These are phyloP conservation scores for Acanthornis magna DNA, from an alignment of 2,797 vertebrate genomes.

Conservation along the genomic window DNA sequence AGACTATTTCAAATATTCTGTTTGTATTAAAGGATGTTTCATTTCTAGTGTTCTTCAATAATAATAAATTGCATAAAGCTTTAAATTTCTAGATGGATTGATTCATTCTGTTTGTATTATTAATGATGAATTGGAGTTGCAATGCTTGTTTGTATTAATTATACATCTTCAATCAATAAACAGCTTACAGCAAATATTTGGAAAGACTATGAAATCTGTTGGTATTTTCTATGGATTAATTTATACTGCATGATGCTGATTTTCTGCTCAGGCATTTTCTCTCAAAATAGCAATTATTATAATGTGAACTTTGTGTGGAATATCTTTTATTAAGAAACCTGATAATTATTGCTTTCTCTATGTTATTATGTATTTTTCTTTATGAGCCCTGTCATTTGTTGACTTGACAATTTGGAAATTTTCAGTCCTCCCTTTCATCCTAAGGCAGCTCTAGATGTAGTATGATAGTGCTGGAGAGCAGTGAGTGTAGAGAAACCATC, in stretches of 20 bases:
- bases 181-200: background rate
- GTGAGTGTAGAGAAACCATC: background rate
- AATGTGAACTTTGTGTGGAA: background rate
- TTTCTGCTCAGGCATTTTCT: background rate
- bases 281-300: background rate
- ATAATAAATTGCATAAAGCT: background rate
- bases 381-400: background rate
- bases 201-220: background rate
- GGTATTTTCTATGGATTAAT: background rate
- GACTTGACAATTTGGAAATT: background rate
- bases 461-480: background rate
- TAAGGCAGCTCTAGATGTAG: background rate
- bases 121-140: background rate
- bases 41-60: background rate
- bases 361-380: background rate
- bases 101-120: background rate
- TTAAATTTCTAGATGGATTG: background rate
- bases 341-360: background rate
- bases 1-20: background rate
- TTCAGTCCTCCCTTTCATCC: background rate
- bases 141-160: background rate
- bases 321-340: background rate
- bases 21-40: background rate
- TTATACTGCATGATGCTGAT: background rate
- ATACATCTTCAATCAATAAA: constrained; percentile 24